phyloP scores from a whole-genome alignment of 1,140 invertebrate genomes.

The Caenorhabditis inopinata region DNA sequence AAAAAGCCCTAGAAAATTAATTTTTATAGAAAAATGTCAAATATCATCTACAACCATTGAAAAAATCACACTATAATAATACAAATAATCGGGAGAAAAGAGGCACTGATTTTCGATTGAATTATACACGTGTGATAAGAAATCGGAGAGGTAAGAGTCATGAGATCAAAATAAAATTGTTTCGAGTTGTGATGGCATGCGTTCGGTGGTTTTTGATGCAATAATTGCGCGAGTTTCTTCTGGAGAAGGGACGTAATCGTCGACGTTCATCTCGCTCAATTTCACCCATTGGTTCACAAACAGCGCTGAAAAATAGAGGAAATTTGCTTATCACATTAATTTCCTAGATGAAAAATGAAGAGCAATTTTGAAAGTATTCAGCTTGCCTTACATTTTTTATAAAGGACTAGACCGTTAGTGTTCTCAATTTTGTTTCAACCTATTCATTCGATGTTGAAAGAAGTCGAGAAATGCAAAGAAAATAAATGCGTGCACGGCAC shows the following conservation, averaged over 20 bases:
- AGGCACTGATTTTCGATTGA: neutral
- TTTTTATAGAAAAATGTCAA: no score
- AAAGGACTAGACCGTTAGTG: no score
- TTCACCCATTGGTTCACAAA: conserved; percentile 36
- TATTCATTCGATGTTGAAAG: no score
- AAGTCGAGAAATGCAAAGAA: no score
- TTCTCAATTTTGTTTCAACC: neutral
- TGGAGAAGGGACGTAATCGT: neutral
- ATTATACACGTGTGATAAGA: neutral
- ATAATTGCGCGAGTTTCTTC: neutral
- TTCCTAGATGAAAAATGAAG: no score
- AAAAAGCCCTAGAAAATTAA: neutral
- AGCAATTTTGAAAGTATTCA: no score
- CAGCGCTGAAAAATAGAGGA: conserved; percentile 15
- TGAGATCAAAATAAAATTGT: neutral
- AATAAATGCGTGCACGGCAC: no score
- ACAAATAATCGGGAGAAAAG: neutral
- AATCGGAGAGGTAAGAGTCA: neutral
- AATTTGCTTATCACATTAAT: neutral
- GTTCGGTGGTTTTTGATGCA: neutral
- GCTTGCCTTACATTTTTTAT: no score
- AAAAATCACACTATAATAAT: neutral
- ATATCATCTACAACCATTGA: conserved; percentile 2
- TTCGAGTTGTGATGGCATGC: neutral
- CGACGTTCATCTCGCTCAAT: conserved; percentile 10